Percentiles rank a stretch among this genome's conserved stretches.
phyloP scores from a whole-genome alignment of 2,888 invertebrate species.

The Euproctis similis region DNA sequence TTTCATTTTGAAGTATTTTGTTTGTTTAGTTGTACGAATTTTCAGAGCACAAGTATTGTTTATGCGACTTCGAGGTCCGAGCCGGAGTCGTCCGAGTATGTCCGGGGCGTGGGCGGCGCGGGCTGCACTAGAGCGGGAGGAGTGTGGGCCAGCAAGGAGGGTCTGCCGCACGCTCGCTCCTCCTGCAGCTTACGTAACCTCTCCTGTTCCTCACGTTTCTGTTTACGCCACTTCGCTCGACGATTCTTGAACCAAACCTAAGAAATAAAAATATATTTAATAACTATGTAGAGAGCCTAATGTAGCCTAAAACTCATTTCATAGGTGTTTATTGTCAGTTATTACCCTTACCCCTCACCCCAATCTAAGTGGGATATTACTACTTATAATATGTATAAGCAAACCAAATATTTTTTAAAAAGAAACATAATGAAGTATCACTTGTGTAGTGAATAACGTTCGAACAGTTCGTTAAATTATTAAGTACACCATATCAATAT shows the following conservation, averaged over 20 bases:
- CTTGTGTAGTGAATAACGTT: too few relatives aligned
- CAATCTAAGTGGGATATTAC: too few relatives aligned
- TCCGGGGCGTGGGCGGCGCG: conserved; percentile 46
- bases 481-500: too few relatives aligned
- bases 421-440: too few relatives aligned
- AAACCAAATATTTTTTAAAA: too few relatives aligned
- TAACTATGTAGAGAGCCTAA: too few relatives aligned
- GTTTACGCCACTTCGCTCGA: conserved; percentile 96
- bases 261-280: conserved; percentile 13
- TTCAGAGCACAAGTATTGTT: not conserved
- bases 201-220: conserved; percentile 92
- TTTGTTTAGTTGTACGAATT: too few relatives aligned
- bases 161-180: conserved; percentile 77
- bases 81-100: conserved; percentile 83
- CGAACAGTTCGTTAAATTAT: too few relatives aligned
- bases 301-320: too few relatives aligned
- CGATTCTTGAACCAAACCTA: conserved; percentile 99
- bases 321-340: too few relatives aligned
- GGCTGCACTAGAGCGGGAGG: conserved; percentile 35
- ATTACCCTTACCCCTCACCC: too few relatives aligned
- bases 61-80: conserved; percentile 89
- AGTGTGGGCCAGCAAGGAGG: conserved; percentile 43
- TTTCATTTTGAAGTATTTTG: not conserved
- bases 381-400: too few relatives aligned
- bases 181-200: conserved; percentile 87